phyloP scores from a whole-genome alignment of 2,888 invertebrate genomes.

The Caenorhabditis becei region DNA sequence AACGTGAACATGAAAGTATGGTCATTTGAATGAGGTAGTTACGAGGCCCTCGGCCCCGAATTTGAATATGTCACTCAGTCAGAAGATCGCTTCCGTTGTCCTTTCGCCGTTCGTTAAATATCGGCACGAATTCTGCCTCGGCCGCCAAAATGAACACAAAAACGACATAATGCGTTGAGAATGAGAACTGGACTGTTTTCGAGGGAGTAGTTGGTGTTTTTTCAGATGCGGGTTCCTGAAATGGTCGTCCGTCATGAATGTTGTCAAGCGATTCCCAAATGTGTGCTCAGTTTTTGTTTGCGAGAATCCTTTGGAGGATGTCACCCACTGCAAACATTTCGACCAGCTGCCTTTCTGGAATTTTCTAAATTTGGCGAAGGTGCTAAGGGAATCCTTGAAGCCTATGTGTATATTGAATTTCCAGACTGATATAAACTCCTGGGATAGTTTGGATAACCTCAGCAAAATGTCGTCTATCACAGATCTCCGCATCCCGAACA shows the following conservation, averaged over 20 bases:
- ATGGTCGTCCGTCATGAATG: constrained; percentile 69
- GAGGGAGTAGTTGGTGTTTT: constrained; percentile 13
- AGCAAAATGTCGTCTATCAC: constrained; percentile 90
- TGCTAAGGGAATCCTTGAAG: background rate
- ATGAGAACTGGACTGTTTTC: background rate
- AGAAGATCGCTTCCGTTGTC: constrained; percentile 16
- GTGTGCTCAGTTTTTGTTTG: constrained; percentile 85
- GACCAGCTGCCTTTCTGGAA: constrained; percentile 59
- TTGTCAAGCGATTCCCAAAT: constrained; percentile 70
- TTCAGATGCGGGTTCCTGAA: constrained; percentile 68
- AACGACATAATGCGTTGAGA: background rate
- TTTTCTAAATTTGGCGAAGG: constrained; percentile 67
- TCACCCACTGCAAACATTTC: constrained; percentile 58
- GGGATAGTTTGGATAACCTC: constrained; percentile 88
- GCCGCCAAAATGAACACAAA: background rate
- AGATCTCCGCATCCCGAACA: constrained; percentile 90
- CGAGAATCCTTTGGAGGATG: constrained; percentile 79
- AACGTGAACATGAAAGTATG: constrained; percentile 48
- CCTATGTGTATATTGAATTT: constrained; percentile 8
- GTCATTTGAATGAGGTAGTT: constrained; percentile 51
- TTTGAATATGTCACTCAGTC: constrained; percentile 51
- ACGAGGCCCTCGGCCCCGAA: constrained; percentile 22
- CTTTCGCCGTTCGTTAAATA: constrained; percentile 15
- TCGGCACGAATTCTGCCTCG: background rate
- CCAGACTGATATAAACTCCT: constrained; percentile 68